Conservation (phyloP, 1,140 invertebrate species). For the Cherax destructor region DNA sequence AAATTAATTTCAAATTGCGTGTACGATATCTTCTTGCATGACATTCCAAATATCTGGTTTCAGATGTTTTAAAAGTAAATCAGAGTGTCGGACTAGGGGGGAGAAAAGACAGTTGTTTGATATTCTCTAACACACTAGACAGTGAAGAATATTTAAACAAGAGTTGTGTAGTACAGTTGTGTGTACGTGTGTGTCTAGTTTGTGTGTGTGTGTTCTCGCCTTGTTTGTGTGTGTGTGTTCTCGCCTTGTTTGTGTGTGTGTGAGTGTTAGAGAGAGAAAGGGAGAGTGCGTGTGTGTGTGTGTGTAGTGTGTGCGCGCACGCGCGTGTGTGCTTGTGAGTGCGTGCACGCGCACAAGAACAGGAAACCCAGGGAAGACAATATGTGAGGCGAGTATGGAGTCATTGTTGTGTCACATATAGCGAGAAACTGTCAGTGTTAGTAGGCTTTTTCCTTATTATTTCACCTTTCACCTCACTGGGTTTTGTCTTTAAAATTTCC, state of each 20-base stretch:
- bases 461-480: not conserved
- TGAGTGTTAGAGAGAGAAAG: no score
- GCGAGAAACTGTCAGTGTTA: not conserved
- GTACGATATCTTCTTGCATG: not conserved
- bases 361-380: not conserved
- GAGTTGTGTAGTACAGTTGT: no score
- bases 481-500: not conserved
- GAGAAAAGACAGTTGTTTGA: no score
- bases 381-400: constrained; percentile 10
- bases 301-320: not conserved
- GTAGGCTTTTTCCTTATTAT: not conserved
- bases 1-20: not conserved
- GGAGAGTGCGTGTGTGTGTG: no score
- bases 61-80: no score
- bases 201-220: no score
- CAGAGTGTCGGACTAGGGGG: no score
- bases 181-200: no score
- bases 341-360: constrained; percentile 14
- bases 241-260: no score
- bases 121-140: no score
- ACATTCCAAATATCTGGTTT: not conserved
- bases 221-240: no score
- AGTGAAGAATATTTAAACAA: no score
- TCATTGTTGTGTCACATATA: not conserved
- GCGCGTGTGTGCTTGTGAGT: constrained; percentile 12